Evolutionary conservation across 1,140 invertebrate species (phyloP), one percentile per base, ranked within the genome.

Genomic region (Lutraria rhynchaena): DNA sequence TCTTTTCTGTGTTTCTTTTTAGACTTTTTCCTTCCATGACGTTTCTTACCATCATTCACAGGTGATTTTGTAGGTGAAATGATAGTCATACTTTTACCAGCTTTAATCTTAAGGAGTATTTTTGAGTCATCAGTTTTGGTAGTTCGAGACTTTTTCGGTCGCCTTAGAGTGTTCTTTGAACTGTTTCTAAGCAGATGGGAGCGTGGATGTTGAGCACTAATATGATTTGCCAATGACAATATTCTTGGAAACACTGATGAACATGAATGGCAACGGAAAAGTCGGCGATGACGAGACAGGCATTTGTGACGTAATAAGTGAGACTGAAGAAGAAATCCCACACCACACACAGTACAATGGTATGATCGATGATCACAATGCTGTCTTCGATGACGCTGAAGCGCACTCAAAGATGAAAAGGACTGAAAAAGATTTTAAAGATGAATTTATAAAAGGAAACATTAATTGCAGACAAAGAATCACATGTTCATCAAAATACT

Each of bases 1-100:
- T 69, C 76, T 80, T 80, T 58, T 46, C 46, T 77, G 15, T 44
- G 63, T 44, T 80, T 80, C 55, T 70, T 70, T 67, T 80, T 70
- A 19, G 65, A 60, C 46, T 74, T 74, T 70, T 60, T 80, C 65
- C 53, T 57, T 61, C 15, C 3, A 4, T 22, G 33, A 31, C 49
- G 69, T 37, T 46, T 49, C 24, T 60, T 70, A n/a, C n/a, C 37
- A 58, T 70, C 51, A 67, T 33, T 22, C 1, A 31, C 19, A 24
- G 33, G 37, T n/a, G 31, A 17, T 53, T 69, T 58, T 44, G 46
- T 22, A 2, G 63, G 65, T 1, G 71, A 74, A 37, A 74, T 74
- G 11, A 80, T 80, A 24, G 76, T 80, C 65, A 70, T 69, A 46
- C 76, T 80, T 60, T 60, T 69, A 15, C 76, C 76, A 44, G 60